Evolutionary conservation across 2,797 vertebrate genomes (phyloP), one percentile per base, ranked within the genome.

Genomic region (Molossus molossus): DNA sequence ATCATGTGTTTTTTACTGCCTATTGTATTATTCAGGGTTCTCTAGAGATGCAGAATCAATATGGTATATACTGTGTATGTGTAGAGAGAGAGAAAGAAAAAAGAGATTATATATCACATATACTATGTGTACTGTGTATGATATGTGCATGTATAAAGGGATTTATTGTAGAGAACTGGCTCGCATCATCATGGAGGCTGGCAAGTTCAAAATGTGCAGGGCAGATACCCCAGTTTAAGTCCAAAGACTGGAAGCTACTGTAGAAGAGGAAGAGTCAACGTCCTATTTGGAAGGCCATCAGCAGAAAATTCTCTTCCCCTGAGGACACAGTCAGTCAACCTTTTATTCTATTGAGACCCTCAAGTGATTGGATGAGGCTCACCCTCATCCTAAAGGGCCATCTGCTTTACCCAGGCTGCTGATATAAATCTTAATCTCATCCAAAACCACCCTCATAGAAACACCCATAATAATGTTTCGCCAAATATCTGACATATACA

Each of bases 371-470:
- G 21, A 40, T 48, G 20, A 48, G 77, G 21, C 84, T 29, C 60
- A 75, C n/a, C 40, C 29, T 48, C 60, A 7, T n/a, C 4, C 20
- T 15, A 40, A 27, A 57, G 29, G 75, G 13, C 25, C n/a, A 15
- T 48, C 64, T 20, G 27, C 10, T 40, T 27, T 58, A 40, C 25
- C 79, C 37, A 15, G 14, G 50, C 75, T 64, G 20, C 21, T 21
- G 17, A 64, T 50, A 45, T 11, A 80, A 87, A 76, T 70, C 55
- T 65, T 57, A 58, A 11, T 67, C 50, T 81, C 79, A 40, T 17
- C 55, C 40, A 83, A 87, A 83, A 87, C 62, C 23, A 84, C 57
- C 27, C 6, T 91, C 82, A 81, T 5, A 53, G 84, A 91, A 91
- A 85, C 33, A 70, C 37, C 27, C 18, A 45, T 45, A 85, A 67